These are phyloP conservation scores for Mactra quadrangularis DNA, from an alignment of 1,140 invertebrate species.

Conservation along the genomic window DNA sequence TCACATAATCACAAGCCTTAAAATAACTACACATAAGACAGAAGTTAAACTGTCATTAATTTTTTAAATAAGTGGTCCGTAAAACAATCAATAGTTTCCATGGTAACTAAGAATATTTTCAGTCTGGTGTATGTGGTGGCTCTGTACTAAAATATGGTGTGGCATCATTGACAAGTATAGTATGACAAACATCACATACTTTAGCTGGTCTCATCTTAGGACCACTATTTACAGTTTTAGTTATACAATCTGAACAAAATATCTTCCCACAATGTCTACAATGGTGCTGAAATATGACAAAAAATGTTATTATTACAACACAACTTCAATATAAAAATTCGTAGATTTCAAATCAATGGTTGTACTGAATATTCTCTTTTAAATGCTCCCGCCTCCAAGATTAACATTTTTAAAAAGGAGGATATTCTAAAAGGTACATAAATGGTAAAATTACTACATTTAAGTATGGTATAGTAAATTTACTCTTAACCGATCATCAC, in stretches of 20 bases:
- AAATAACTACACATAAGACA: no score
- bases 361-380: no score
- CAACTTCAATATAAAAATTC: no score
- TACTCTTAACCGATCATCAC: no score
- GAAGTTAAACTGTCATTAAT: no score
- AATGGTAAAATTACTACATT: no score
- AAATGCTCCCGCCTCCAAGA: no score
- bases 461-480: no score
- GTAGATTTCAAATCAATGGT: no score
- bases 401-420: no score
- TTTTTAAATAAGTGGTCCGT: neutral
- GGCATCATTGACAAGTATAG: slow-evolving; percentile 95
- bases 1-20: no score
- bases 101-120: neutral
- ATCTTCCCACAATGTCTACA: slow-evolving; percentile 98
- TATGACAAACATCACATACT: slow-evolving; percentile 99
- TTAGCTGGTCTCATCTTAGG: slow-evolving; percentile 92
- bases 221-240: slow-evolving; percentile 92
- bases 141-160: slow-evolving; percentile 97
- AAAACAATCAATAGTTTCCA: neutral
- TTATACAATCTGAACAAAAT: slow-evolving; percentile 94
- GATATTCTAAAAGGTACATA: no score
- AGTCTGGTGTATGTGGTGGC: slow-evolving; percentile 88
- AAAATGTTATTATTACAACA: neutral
- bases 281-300: slow-evolving; percentile 88